Percentiles rank a stretch among this genome's conserved stretches.
phyloP scores from a whole-genome alignment of 2,113 vertebrate species.

The Leptosomus discolor region DNA sequence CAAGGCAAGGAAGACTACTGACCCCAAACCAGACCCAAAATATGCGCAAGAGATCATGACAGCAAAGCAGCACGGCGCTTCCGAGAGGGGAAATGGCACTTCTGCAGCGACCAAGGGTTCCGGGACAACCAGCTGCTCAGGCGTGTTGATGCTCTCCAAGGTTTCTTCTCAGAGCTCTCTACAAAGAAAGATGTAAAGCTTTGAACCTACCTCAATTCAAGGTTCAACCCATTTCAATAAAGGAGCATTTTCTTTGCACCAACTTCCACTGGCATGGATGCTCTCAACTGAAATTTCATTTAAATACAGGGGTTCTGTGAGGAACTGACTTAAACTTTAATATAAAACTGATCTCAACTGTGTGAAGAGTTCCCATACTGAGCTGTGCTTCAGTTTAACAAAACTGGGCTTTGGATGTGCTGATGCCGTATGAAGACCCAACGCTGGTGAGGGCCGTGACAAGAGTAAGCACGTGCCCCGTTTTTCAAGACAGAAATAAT shows the following conservation, averaged over 20 bases:
- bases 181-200: not conserved
- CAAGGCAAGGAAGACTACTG: not conserved
- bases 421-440: not conserved
- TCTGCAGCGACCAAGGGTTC: fast-evolving
- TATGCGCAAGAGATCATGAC: fast-evolving
- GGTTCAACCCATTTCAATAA: not conserved
- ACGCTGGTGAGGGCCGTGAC: not conserved
- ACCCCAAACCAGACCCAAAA: not conserved
- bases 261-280: fast-evolving
- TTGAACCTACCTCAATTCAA: not conserved
- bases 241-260: not conserved
- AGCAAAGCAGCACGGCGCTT: not conserved
- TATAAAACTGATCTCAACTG: not conserved
- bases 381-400: not conserved
- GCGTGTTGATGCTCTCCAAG: not conserved
- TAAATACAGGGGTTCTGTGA: not conserved
- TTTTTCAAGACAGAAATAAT: not conserved
- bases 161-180: not conserved
- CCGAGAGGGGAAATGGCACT: not conserved
- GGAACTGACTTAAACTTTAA: not conserved
- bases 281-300: not conserved
- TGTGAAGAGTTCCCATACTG: not conserved
- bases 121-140: not conserved
- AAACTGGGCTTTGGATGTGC: not conserved
- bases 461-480: fast-evolving